Base-by-base conservation (phyloP, 2,113 vertebrate genomes). In the Melanerpes formicivorus region DNA sequence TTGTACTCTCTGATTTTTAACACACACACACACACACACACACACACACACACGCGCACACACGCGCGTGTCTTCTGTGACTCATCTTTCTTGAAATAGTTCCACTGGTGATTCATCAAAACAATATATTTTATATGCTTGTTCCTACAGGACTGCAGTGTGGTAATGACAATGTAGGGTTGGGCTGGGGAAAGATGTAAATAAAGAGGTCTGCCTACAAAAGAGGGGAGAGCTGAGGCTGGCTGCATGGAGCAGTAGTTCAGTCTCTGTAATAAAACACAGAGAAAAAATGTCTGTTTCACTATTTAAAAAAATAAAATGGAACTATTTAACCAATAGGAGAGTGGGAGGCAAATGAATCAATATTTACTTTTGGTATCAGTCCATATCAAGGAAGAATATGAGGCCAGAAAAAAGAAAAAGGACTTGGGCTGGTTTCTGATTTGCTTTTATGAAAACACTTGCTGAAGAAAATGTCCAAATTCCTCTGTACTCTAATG, bases 291-390 rank as follows among this genome's bases (percentile, higher is more conserved):
- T 9, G 1, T 48, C 63, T 80, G 14, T 56, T 86, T 72, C 27
- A 48, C 13, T 84, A 48, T 78, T 75, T 74, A 75, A 59, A 81
- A 62, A 59, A 80, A n/a, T 5, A 81, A 88, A 88, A 71, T 21
- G 10, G 15, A 79, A 46, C 7, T 56, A n/a, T 67, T 90, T 86
- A 71, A 72, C 80, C 56, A 67, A 69, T 21, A 71, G n/a, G 5
- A 80, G 18, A 77, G 18, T 12, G 27, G 26, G 54, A 90, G 72
- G 70, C 13, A 74, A 83, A 52, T 85, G 26, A 85, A 74, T 71
- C 79, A 90, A 19, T 93, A 83, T 94, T 95, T 95, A 56, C 32
- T 64, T 88, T 67, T 93, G 63, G 18, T 96, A 78, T 86, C 19
- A 34, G 40, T 60, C 65, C 54, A 78, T 91, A 37, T 67, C 84